Conservation (phyloP, 2,888 invertebrate genomes). For the Maniola hyperantus region DNA sequence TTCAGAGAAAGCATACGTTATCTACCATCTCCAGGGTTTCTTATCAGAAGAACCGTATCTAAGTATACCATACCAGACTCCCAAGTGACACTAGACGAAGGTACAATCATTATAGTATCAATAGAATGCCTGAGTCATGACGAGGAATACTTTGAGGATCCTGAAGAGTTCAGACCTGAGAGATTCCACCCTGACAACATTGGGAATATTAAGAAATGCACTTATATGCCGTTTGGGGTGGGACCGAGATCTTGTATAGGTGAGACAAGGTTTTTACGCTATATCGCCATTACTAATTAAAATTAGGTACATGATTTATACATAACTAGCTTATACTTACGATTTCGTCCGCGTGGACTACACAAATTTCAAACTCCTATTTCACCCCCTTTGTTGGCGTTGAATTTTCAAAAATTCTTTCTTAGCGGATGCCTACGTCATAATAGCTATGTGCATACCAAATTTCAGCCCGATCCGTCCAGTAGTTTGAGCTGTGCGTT, state of each 20-base stretch:
- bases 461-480: no score
- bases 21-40: constrained; percentile 39
- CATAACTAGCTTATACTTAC: no score
- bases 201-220: constrained; percentile 36
- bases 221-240: constrained; percentile 25
- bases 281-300: no score
- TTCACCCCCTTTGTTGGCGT: no score
- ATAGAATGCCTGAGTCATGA: constrained; percentile 38
- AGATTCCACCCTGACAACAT: constrained; percentile 42
- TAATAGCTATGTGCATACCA: no score
- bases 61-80: constrained; percentile 35
- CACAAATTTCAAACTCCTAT: no score
- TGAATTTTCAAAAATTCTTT: no score
- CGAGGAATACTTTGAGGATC: constrained; percentile 43
- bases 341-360: no score
- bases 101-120: constrained; percentile 38
- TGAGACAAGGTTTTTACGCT: not conserved
- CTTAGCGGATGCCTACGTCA: no score
- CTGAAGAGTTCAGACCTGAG: constrained; percentile 44
- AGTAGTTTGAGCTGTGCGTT: no score
- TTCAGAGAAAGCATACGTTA: constrained; percentile 52
- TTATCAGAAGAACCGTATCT: constrained; percentile 38
- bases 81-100: constrained; percentile 40
- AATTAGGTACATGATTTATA: no score
- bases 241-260: constrained; percentile 19